phyloP scores from a whole-genome alignment of 92 coral and sea anemone species.

The Anthopleura xanthogrammica region DNA sequence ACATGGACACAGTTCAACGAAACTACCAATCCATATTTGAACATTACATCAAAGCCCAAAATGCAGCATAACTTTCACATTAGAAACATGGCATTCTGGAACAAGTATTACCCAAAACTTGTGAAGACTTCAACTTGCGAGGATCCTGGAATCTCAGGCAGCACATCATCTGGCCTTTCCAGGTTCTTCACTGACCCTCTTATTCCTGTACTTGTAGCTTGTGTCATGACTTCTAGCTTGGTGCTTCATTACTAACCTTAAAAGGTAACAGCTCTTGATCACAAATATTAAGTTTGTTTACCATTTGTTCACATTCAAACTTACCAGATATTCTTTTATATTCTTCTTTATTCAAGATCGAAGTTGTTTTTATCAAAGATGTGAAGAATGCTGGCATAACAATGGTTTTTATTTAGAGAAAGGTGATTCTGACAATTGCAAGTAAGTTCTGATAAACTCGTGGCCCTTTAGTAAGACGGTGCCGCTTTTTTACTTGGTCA shows the following conservation, averaged over 20 bases:
- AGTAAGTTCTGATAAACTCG: too few relatives aligned
- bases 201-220: neutral
- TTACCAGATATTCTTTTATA: too few relatives aligned
- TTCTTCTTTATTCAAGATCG: too few relatives aligned
- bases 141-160: neutral
- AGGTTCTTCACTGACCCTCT: neutral
- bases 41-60: conserved; percentile 50
- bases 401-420: too few relatives aligned
- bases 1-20: conserved; percentile 53
- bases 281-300: too few relatives aligned
- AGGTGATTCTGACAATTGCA: too few relatives aligned
- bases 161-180: neutral
- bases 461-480: too few relatives aligned
- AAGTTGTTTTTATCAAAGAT: too few relatives aligned
- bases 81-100: conserved; percentile 81
- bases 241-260: neutral
- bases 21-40: conserved; percentile 46
- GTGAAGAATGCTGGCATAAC: too few relatives aligned
- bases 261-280: too few relatives aligned
- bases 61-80: conserved; percentile 54
- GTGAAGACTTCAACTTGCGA: conserved; percentile 6
- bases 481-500: too few relatives aligned
- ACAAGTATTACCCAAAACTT: conserved; percentile 71
- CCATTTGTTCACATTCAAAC: too few relatives aligned
- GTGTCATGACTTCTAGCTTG: neutral